phyloP scores from a whole-genome alignment of 2,888 invertebrate genomes.

The Spicauda simplicius region DNA sequence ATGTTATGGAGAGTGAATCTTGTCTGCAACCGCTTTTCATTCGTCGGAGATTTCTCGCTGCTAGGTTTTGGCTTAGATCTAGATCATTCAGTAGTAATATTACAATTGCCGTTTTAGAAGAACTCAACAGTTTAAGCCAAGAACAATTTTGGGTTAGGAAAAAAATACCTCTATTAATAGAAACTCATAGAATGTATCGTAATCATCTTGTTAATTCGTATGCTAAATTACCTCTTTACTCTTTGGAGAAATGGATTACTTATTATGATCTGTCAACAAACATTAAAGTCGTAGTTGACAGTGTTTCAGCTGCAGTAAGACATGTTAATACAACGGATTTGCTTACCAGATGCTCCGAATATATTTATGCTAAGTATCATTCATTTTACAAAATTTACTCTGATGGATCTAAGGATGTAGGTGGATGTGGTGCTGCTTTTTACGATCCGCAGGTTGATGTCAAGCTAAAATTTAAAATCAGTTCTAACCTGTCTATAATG shows the following conservation, averaged over 20 bases:
- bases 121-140: conserved; percentile 15
- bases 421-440: conserved; percentile 33
- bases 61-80: conserved; percentile 37
- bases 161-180: conserved; percentile 37
- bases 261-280: no score
- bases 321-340: background rate
- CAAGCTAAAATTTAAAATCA: conserved; percentile 11
- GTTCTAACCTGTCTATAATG: conserved; percentile 24
- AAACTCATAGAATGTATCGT: conserved; percentile 11
- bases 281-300: conserved; percentile 5
- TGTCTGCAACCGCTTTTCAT: conserved; percentile 39
- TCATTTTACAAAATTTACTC: conserved; percentile 35
- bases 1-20: conserved; percentile 43
- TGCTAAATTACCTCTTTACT: conserved; percentile 32
- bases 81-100: conserved; percentile 5
- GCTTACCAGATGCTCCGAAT: conserved; percentile 5
- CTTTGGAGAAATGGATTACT: conserved; percentile 24
- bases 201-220: conserved; percentile 21
- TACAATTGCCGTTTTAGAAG: conserved; percentile 5
- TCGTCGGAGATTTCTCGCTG: conserved; percentile 38
- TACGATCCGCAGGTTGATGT: conserved; percentile 30
- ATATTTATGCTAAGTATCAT: conserved; percentile 4
- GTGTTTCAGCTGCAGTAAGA: background rate
- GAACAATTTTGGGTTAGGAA: conserved; percentile 34
- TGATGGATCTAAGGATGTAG: conserved; percentile 38